Base-by-base conservation (phyloP, 1,140 invertebrate genomes). In the Sitodiplosis mosellana region DNA sequence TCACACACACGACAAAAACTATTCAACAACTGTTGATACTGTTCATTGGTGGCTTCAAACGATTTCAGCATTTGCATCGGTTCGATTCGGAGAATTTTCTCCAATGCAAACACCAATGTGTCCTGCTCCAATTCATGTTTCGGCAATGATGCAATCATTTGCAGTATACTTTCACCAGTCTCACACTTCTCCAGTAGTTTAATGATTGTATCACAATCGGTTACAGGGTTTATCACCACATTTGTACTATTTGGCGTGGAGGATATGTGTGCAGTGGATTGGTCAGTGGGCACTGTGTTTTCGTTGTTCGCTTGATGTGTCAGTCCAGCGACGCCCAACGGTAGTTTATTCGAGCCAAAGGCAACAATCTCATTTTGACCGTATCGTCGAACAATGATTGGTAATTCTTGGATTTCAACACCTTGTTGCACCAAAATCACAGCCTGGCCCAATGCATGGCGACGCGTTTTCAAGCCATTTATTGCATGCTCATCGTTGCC, bases 341-440 rank as follows among this genome's bases (percentile, higher is more conserved):
- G 14, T 2, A 14, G 4, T 12, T n/a, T 19, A 33, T 45, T 45
- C 3, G 43, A 45, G 7, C 27, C 47, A 15, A 63, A 50, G 10
- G 22, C 19, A 36, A 48, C 49, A 21, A 58, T 46, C 27, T 59
- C 53, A 15, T 48, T 40, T 21, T 43, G 4, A 36, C 53, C 60
- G 22, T 75, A 60, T 56, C 69, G 75, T 52, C 74, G 67, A 11
- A 83, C 70, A 44, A 81, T 71, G 5, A 79, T 59, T 2, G 80
- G 80, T 37, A 83, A 60, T 59, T 85, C 81, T 51, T 76, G 72
- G 34, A 85, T 76, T 36, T 72, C 66, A 2, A 65, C 56, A 19
- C 78, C 80, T 60, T 80, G 77, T 64, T 85, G 78, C 21, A 79
- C 58, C 33, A 83, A 59, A 33, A 80, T 74, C 11, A 72, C 74